Evolutionary conservation across 2,797 vertebrate species (phyloP), one percentile per base, ranked within the genome.

Genomic region (Falco cherrug): DNA sequence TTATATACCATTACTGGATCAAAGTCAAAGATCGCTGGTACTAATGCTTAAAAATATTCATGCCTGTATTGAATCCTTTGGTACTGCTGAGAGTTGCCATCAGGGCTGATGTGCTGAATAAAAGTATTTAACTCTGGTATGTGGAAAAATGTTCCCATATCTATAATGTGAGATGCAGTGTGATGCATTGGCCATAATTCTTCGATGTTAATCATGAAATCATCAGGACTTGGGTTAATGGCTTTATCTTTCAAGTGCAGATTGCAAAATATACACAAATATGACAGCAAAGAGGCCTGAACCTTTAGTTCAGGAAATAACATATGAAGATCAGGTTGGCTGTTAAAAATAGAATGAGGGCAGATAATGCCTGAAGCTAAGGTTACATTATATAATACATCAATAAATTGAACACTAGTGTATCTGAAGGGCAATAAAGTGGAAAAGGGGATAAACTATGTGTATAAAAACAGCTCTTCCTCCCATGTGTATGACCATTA

Each of bases 311-410:
- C 33, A 43, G 64, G 74, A 64, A 87, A 87, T 53, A 51, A 45
- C 33, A 29, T 33, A 21, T 31, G 67, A 74, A 60, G 81, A 85
- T 71, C 65, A 90, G 67, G 69, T 51, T 78, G 73, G 39, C 70
- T 92, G 76, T 59, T 95, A 81, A 84, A 95, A 95, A 94, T 21
- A 93, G 81, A 56, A 53, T 47, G 84, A 89, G 84, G 87, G 79
- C 67, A 87, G 90, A 94, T 57, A 83, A 20, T 25, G 95, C 93
- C 93, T 92, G 75, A 16, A 96, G 93, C 90, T 89, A 56, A 5
- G 9, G 64, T 83, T 89, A n/a, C 25, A 5, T 97, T 94, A 80
- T 37, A 35, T 75, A 95, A 93, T 48, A 59, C 71, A 91, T 89
- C 81, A 61, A 92, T 96, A 68, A 56, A 90, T 53, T 51, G 82